Evolutionary conservation across 2,797 vertebrate species (phyloP).

Genomic region (Tokudaia tokunoshimensis): DNA sequence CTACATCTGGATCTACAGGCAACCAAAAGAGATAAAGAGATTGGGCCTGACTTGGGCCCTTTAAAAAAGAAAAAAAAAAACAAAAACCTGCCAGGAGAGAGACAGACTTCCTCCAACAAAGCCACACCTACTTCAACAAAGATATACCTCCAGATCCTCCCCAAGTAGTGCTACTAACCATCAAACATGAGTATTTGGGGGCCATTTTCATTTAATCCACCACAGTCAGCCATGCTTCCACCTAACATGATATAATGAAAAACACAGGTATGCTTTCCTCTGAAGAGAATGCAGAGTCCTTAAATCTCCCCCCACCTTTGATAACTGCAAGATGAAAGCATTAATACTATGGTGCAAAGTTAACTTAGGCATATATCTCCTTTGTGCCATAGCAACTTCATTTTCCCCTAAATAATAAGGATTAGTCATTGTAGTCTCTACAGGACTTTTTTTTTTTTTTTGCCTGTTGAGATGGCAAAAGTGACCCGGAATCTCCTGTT

Average conservation of each 20-base stretch:
- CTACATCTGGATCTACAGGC: not conserved
- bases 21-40: not conserved
- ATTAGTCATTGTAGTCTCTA: not conserved
- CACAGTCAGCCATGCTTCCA: slow-evolving; percentile 25
- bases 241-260: not conserved
- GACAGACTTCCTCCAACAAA: not conserved
- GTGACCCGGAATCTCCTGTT: not conserved
- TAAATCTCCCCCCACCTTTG: not conserved
- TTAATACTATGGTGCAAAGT: not conserved
- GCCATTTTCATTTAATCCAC: not conserved
- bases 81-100: too few relatives aligned
- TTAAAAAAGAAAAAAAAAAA: not conserved
- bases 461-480: not conserved
- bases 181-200: not conserved
- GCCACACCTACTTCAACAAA: not conserved
- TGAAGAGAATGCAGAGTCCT: not conserved
- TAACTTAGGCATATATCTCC: not conserved
- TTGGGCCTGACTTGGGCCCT: not conserved
- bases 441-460: not conserved
- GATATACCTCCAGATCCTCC: not conserved
- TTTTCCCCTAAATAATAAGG: not conserved
- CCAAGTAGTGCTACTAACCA: not conserved
- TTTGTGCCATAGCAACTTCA: not conserved
- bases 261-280: not conserved
- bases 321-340: not conserved